phyloP scores from a whole-genome alignment of 2,797 vertebrate species.

The Melanotaenia nigrans region DNA sequence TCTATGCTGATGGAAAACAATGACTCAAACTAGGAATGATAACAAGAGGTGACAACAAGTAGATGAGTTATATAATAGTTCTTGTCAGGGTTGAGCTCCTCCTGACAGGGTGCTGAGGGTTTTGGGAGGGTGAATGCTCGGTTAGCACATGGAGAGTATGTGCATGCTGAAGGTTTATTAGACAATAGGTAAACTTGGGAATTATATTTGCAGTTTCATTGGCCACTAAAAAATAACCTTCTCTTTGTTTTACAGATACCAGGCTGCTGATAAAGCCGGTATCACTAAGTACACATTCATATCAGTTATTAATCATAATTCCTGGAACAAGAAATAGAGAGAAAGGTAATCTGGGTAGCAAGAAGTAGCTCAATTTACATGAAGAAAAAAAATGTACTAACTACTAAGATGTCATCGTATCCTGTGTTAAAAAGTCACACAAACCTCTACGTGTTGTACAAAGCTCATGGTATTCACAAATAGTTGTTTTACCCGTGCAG shows the following conservation, averaged over 20 bases:
- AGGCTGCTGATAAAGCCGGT: constrained; percentile 35
- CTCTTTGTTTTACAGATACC: constrained; percentile 18
- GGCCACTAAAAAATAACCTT: constrained; percentile 28
- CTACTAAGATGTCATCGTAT: too few species aligned
- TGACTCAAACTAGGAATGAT: neutral
- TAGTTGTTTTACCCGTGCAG: neutral
- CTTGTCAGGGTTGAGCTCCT: constrained; percentile 18
- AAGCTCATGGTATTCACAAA: too few species aligned
- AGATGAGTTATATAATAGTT: constrained; percentile 36
- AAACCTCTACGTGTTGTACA: neutral
- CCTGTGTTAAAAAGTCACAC: neutral
- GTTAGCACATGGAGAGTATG: neutral
- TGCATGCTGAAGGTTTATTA: neutral
- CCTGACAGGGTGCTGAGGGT: constrained; percentile 19
- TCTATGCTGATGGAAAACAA: neutral
- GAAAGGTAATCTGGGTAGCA: neutral
- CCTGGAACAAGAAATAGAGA: constrained; percentile 19
- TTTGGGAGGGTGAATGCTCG: constrained; percentile 3
- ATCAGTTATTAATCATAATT: constrained; percentile 21
- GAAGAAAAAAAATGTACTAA: neutral
- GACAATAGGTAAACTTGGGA: neutral
- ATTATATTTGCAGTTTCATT: constrained; percentile 28
- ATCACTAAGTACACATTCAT: constrained; percentile 57
- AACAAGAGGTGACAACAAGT: constrained; percentile 14
- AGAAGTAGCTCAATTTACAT: constrained; percentile 2